Conservation (phyloP, 2,888 invertebrate genomes). For the Galeopsomyia nigrocyanea region DNA sequence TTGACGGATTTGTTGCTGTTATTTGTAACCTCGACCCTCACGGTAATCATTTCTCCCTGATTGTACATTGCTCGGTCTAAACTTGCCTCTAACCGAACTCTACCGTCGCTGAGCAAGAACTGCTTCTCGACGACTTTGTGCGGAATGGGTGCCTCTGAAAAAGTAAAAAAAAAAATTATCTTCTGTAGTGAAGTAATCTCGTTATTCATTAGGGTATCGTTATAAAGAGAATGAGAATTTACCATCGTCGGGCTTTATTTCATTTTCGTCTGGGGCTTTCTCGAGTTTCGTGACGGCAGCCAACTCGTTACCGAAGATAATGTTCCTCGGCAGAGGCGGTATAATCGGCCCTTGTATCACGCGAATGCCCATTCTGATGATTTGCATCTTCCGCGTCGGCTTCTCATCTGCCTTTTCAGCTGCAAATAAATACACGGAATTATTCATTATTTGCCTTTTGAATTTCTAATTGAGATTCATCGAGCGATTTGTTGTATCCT, state of each 20-base stretch:
- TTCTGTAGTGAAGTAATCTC: not conserved
- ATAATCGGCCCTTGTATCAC: slow-evolving; percentile 77
- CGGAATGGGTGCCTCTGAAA: slow-evolving; percentile 73
- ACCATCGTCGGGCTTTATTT: slow-evolving; percentile 39
- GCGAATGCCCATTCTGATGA: slow-evolving; percentile 86
- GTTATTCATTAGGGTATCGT: not conserved
- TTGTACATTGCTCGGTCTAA: slow-evolving; percentile 86
- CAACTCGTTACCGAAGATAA: slow-evolving; percentile 15
- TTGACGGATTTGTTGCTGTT: slow-evolving; percentile 88
- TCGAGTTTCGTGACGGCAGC: not conserved
- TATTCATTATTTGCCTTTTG: no score
- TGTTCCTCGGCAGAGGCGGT: slow-evolving; percentile 52
- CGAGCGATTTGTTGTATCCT: no score
- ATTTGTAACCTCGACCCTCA: slow-evolving; percentile 82
- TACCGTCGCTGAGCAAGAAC: slow-evolving; percentile 88
- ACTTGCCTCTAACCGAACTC: slow-evolving; percentile 83
- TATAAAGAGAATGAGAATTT: not conserved
- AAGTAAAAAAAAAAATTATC: not conserved
- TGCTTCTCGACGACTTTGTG: slow-evolving; percentile 83
- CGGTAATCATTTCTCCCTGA: slow-evolving; percentile 85
- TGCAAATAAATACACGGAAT: slow-evolving; percentile 61
- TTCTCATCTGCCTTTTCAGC: slow-evolving; percentile 89
- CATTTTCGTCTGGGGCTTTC: slow-evolving; percentile 19
- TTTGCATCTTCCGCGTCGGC: slow-evolving; percentile 80
- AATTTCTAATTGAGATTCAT: no score